A percentile compares a stretch with the other conserved stretches of the same genome.
Conservation (phyloP, 2,113 vertebrate species). For the Cacatua alba region DNA sequence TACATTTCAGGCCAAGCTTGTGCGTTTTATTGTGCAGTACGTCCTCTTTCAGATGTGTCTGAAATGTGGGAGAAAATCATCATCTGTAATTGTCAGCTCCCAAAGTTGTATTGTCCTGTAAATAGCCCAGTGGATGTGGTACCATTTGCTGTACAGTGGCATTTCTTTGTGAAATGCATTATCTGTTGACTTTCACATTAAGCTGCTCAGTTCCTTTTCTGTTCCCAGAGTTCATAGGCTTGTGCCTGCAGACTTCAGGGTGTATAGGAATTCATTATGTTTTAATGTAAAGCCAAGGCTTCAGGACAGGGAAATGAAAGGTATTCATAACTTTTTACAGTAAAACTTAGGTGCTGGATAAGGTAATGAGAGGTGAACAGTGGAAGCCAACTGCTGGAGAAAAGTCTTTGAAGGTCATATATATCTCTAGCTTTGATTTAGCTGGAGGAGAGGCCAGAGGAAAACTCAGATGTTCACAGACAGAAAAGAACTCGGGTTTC, state of each 20-base stretch:
- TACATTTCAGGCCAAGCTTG: constrained; percentile 3
- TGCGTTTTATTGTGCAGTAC: neutral
- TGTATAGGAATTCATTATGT: neutral
- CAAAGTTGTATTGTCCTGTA: neutral
- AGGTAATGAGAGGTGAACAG: neutral
- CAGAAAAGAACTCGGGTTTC: neutral
- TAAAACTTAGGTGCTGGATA: neutral
- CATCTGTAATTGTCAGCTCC: neutral
- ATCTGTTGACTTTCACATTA: neutral
- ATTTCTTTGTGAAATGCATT: neutral
- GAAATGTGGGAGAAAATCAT: neutral
- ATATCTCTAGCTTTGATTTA: neutral
- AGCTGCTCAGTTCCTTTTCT: neutral
- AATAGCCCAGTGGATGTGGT: neutral
- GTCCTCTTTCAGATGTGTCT: neutral
- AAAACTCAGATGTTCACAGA: neutral
- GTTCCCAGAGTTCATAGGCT: neutral
- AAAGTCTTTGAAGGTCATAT: neutral
- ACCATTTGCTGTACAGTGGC: neutral
- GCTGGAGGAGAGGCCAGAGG: neutral
- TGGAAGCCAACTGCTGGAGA: neutral
- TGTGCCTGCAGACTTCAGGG: neutral
- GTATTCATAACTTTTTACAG: neutral
- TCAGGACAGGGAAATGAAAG: neutral
- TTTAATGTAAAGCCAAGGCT: neutral